phyloP scores from a whole-genome alignment of 2,797 vertebrate species.

The Amblyopsis hoosieri region DNA sequence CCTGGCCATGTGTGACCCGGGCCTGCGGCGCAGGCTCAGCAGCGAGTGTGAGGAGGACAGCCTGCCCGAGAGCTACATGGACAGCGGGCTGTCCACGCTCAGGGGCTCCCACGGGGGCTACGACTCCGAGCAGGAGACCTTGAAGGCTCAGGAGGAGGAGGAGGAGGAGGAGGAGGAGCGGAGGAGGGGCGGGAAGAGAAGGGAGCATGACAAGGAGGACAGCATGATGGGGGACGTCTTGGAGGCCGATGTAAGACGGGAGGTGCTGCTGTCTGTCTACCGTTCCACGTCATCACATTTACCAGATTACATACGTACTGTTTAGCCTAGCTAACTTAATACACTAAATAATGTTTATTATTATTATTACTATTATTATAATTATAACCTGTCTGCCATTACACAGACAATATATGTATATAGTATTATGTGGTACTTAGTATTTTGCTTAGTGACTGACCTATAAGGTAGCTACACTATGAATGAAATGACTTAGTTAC shows the following conservation, averaged over 20 bases:
- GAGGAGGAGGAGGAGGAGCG: conserved; percentile 70
- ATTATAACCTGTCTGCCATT: no score
- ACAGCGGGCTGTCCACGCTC: conserved; percentile 92
- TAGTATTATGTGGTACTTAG: no score
- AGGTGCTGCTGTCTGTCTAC: neutral
- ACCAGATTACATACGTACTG: no score
- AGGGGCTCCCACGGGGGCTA: conserved; percentile 86
- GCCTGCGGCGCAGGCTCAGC: conserved; percentile 85
- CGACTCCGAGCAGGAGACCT: conserved; percentile 86
- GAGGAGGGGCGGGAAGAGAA: conserved; percentile 59
- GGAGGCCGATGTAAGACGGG: conserved; percentile 84
- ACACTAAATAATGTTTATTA: no score
- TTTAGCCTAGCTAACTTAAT: no score
- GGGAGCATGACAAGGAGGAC: conserved; percentile 62
- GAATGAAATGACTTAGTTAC: no score
- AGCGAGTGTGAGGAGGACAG: conserved; percentile 89
- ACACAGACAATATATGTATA: no score
- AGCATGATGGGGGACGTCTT: conserved; percentile 78
- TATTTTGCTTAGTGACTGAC: no score
- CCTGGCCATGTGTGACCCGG: conserved; percentile 92
- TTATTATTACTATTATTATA: no score
- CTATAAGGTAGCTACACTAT: no score
- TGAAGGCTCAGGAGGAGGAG: conserved; percentile 70
- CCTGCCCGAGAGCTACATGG: conserved; percentile 87
- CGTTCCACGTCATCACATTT: neutral